Evolutionary conservation across 2,113 vertebrate genomes (phyloP), one percentile per base, ranked within the genome.

Genomic region (Podiceps cristatus): DNA sequence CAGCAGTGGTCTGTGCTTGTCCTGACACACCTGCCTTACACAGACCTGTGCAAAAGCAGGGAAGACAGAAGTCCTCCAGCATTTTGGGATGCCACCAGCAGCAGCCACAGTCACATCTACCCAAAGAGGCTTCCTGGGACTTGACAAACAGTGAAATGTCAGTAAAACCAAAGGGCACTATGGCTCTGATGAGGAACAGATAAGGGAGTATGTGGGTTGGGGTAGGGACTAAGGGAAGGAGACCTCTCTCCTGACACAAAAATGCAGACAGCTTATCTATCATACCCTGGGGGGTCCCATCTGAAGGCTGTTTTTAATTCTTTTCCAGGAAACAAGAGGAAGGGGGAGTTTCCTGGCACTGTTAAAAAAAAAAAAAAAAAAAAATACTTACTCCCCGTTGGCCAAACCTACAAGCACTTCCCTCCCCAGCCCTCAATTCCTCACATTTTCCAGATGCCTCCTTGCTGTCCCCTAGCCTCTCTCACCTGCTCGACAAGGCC

Each of bases 361-460:
- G 33, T 40, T 7, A 5, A n/a, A 35, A 18, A 18, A 15, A 11
- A 13, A n/a, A 11, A 18, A 17, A 56, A 56, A 31, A 18, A 20
- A 40, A 9, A 17, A 63, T 59, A 64, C 28, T 35, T 23, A 23
- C 18, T 47, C 53, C 25, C 68, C 60, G 53, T 10, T 31, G 69
- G 50, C 55, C 47, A 47, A 68, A 33, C 18, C 14, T 22, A 62
- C 19, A 7, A 29, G 55, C 33, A 19, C 8, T 31, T 35, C 45
- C 16, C 13, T 8, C n/a, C 5, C 13, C 8, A 4, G 49, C 12
- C 1, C 13, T 18, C 5, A 0, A 37, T n/a, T 58, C 2, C 0
- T 29, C 60, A 49, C 31, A 33, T 82, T 55, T 19, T 80, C 47
- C 44, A 67, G 37, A 7, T 35, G 28, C 11, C 64, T 75, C 60